A percentile compares a stretch with the other conserved stretches of the same genome.
These are phyloP conservation scores for Antrozous pallidus DNA, from an alignment of 2,797 vertebrate species.

Conservation along the genomic window DNA sequence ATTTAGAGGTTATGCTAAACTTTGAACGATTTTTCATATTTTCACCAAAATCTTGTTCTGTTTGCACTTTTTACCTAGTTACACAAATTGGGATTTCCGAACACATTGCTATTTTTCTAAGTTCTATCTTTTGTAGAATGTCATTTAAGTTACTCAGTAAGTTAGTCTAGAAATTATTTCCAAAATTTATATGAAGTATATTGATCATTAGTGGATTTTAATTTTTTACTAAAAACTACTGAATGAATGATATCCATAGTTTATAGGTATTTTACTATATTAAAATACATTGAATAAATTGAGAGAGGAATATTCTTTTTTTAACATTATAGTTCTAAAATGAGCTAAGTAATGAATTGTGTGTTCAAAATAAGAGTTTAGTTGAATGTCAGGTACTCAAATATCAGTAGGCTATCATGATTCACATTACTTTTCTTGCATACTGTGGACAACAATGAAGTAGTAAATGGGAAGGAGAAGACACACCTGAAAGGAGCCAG, in stretches of 20 bases:
- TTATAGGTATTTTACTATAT: slow-evolving; percentile 21
- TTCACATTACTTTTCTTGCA: slow-evolving; percentile 11
- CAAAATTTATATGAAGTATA: neutral
- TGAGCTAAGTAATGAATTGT: slow-evolving; percentile 36
- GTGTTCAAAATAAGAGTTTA: slow-evolving; percentile 20
- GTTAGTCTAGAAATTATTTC: slow-evolving; percentile 17
- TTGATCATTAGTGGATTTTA: slow-evolving; percentile 6
- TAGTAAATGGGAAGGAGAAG: neutral
- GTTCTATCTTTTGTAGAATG: slow-evolving; percentile 21
- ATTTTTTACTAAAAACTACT: neutral
- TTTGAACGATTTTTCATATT: neutral
- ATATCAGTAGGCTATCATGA: neutral
- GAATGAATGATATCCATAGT: neutral
- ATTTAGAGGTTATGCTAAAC: neutral
- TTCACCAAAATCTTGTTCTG: neutral
- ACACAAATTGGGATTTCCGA: slow-evolving; percentile 18
- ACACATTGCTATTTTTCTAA: slow-evolving; percentile 15
- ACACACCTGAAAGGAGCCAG: neutral
- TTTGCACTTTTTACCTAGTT: slow-evolving; percentile 42
- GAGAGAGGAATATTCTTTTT: neutral
- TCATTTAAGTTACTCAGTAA: neutral
- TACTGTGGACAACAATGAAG: neutral
- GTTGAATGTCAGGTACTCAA: slow-evolving; percentile 15
- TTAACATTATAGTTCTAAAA: neutral
- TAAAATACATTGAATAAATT: slow-evolving; percentile 38